These are phyloP conservation scores for Holothuria scabra DNA, from an alignment of 53 echinoderm and acorn worm species.

Conservation along the genomic window DNA sequence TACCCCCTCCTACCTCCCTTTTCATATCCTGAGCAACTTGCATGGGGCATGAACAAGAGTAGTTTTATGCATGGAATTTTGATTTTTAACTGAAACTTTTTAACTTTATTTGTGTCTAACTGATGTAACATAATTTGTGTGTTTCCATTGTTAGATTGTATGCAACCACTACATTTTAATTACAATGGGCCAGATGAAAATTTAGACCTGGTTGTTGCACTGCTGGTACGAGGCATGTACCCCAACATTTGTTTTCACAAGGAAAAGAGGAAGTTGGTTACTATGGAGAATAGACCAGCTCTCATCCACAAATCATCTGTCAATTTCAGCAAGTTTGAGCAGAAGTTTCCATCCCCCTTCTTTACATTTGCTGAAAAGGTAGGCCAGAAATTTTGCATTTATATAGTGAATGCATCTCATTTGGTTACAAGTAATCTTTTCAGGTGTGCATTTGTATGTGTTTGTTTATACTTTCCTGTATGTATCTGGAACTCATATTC, in stretches of 20 bases:
- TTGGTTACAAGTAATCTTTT: background rate
- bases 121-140: too few species aligned
- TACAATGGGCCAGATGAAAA: constrained; percentile 74
- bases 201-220: constrained; percentile 77
- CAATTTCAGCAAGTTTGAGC: constrained; percentile 99
- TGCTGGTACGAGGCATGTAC: constrained; percentile 87
- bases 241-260: constrained; percentile 95
- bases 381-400: background rate
- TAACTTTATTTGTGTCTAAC: too few species aligned
- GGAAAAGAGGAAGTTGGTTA: constrained; percentile 93
- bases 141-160: constrained; percentile 61
- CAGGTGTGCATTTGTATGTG: background rate
- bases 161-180: constrained; percentile 78
- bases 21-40: too few species aligned
- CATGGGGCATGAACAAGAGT: too few species aligned
- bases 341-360: constrained; percentile 91
- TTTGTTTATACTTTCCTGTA: too few species aligned
- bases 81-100: too few species aligned
- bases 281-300: constrained; percentile 94
- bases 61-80: too few species aligned
- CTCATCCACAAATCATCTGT: constrained; percentile 98
- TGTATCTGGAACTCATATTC: too few species aligned
- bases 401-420: too few species aligned
- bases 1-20: too few species aligned
- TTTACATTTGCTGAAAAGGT: constrained; percentile 97